Percentiles rank a stretch among this genome's conserved stretches.
These are phyloP conservation scores for Sympetrum striolatum DNA, from an alignment of 2,888 invertebrate species.

Conservation along the genomic window DNA sequence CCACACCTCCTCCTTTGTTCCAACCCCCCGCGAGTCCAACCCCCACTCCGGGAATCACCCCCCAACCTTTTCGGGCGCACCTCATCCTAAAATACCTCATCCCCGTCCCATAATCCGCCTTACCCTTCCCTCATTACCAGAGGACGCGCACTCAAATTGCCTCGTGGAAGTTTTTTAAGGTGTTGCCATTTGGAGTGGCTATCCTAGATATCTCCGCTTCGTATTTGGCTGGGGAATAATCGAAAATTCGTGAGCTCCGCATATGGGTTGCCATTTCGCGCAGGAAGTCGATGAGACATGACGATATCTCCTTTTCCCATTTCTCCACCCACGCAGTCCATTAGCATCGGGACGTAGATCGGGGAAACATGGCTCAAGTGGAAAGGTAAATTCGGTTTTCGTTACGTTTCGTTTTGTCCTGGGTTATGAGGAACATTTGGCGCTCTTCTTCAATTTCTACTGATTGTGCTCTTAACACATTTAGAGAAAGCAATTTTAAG, in stretches of 20 bases:
- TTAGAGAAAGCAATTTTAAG: too few relatives aligned
- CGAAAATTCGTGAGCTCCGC: constrained; percentile 26
- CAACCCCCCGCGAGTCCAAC: background rate
- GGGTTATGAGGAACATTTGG: too few relatives aligned
- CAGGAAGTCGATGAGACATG: constrained; percentile 29
- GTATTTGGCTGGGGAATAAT: constrained; percentile 24
- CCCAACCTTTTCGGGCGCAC: background rate
- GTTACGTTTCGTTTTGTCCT: background rate
- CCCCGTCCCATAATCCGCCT: background rate
- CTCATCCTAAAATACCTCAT: background rate
- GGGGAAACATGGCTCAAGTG: background rate
- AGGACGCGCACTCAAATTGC: background rate
- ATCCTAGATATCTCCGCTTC: background rate
- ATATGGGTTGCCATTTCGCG: constrained; percentile 9
- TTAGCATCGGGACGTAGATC: background rate
- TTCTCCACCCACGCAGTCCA: background rate
- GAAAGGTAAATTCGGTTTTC: constrained; percentile 33
- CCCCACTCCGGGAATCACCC: background rate
- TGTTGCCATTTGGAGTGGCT: background rate
- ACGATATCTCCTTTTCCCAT: background rate
- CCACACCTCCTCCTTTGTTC: constrained; percentile 2
- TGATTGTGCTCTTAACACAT: too few relatives aligned
- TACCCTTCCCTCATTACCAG: background rate
- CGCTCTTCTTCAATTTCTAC: too few relatives aligned
- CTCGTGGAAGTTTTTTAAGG: background rate